These are phyloP conservation scores for Yponomeuta plumbellus DNA, from an alignment of 2,888 invertebrate genomes.

Conservation along the genomic window DNA sequence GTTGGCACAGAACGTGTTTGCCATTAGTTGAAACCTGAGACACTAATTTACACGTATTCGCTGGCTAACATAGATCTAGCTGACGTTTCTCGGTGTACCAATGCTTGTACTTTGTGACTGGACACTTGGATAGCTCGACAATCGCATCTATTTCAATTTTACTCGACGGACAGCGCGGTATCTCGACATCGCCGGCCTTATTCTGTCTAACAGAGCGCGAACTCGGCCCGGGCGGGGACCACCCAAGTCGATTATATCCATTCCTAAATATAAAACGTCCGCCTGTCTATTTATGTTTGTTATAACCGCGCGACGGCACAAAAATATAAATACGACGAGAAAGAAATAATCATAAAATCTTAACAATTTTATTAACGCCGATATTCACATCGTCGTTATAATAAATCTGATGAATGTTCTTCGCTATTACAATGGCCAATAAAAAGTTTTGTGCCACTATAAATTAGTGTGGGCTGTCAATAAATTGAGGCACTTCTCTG, in stretches of 20 bases:
- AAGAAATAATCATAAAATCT: constrained; percentile 46
- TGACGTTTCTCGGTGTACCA: constrained; percentile 46
- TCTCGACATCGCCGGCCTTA: constrained; percentile 67
- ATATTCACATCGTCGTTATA: constrained; percentile 26
- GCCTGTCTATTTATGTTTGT: constrained; percentile 58
- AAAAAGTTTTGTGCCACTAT: constrained; percentile 47
- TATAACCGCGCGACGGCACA: constrained; percentile 34
- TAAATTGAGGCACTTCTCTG: constrained; percentile 38
- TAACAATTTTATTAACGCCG: constrained; percentile 39
- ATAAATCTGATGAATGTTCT: constrained; percentile 49
- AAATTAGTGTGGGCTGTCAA: constrained; percentile 41
- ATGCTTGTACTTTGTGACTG: not conserved
- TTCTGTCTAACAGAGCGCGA: constrained; percentile 44
- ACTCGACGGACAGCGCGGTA: constrained; percentile 53
- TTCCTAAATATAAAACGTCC: constrained; percentile 61
- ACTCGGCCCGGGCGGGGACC: constrained; percentile 53
- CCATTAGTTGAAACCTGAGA: constrained; percentile 3
- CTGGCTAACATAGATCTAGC: constrained; percentile 35
- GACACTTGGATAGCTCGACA: constrained; percentile 51
- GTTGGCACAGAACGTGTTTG: not conserved
- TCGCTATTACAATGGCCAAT: constrained; percentile 42
- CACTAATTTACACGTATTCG: not conserved
- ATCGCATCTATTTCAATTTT: constrained; percentile 69
- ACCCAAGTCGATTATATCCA: constrained; percentile 58
- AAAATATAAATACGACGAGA: constrained; percentile 33